These are phyloP conservation scores for Aporrectodea caliginosa DNA, from an alignment of 1,140 invertebrate species.

Conservation along the genomic window DNA sequence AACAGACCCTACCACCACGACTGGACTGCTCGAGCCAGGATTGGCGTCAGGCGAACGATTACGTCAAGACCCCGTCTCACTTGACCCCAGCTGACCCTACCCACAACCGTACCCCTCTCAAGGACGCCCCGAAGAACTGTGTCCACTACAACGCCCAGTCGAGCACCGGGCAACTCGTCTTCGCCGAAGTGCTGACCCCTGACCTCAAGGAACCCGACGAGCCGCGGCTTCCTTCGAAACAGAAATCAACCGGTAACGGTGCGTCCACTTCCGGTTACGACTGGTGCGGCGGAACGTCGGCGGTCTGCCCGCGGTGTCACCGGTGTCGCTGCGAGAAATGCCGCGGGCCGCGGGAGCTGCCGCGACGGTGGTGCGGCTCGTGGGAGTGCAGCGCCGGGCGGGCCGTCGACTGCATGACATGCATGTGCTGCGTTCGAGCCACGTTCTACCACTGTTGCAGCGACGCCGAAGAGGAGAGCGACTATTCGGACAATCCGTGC, in stretches of 20 bases:
- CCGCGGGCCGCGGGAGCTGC: slow-evolving; percentile 73
- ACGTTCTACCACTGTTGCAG: slow-evolving; percentile 85
- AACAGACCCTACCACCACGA: no score
- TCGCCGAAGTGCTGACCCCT: neutral
- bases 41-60: neutral
- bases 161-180: neutral
- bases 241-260: neutral
- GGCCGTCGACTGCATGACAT: slow-evolving; percentile 79
- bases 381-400: slow-evolving; percentile 81
- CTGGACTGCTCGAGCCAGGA: neutral
- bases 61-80: neutral
- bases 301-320: slow-evolving; percentile 74
- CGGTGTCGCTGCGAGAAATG: slow-evolving; percentile 81
- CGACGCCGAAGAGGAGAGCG: slow-evolving; percentile 59
- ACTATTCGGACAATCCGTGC: slow-evolving; percentile 77
- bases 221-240: neutral
- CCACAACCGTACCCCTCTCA: neutral
- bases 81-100: neutral
- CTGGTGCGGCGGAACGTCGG: no score
- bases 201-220: neutral
- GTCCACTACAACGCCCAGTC: neutral
- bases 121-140: neutral
- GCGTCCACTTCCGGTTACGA: neutral
- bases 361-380: slow-evolving; percentile 73
- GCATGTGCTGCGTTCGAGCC: slow-evolving; percentile 87